These are phyloP conservation scores for Oenanthe oenanthe DNA, from an alignment of 2,113 vertebrate species.

Conservation along the genomic window DNA sequence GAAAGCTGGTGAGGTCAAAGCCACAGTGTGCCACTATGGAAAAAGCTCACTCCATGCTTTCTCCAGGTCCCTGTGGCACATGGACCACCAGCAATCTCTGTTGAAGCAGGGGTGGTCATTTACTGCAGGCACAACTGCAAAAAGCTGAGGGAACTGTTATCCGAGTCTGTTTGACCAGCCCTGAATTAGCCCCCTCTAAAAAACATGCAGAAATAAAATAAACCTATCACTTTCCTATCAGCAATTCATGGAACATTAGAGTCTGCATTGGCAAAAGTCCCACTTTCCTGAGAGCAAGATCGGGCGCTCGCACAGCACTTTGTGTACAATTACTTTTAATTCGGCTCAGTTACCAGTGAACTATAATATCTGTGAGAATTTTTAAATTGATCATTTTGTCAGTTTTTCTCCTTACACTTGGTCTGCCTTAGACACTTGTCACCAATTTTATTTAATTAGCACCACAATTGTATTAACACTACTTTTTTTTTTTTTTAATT, in stretches of 20 bases:
- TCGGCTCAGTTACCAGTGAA: slow-evolving; percentile 42
- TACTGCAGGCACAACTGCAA: accelerated
- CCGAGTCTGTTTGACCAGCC: accelerated
- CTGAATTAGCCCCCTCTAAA: neutral
- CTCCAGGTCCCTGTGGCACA: neutral
- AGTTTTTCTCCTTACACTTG: slow-evolving; percentile 60
- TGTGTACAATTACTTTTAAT: slow-evolving; percentile 48
- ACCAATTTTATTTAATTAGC: slow-evolving; percentile 75
- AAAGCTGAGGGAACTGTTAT: neutral
- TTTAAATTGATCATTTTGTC: slow-evolving; percentile 65
- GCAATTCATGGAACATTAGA: slow-evolving; percentile 48
- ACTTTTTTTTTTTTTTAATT: slow-evolving; percentile 69
- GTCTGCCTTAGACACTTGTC: slow-evolving; percentile 69
- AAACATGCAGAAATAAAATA: neutral
- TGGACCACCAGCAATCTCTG: accelerated
- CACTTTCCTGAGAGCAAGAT: slow-evolving; percentile 42
- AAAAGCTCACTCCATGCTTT: accelerated
- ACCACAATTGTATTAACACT: slow-evolving; percentile 70
- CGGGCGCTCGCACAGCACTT: neutral
- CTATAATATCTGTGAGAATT: slow-evolving; percentile 38
- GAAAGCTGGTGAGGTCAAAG: neutral
- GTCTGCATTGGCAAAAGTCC: slow-evolving; percentile 49
- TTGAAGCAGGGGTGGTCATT: accelerated
- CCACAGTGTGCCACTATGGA: neutral
- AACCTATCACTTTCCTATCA: slow-evolving; percentile 22